Conservation (phyloP, 2,113 vertebrate species). For the Sisor rabdophorus region DNA sequence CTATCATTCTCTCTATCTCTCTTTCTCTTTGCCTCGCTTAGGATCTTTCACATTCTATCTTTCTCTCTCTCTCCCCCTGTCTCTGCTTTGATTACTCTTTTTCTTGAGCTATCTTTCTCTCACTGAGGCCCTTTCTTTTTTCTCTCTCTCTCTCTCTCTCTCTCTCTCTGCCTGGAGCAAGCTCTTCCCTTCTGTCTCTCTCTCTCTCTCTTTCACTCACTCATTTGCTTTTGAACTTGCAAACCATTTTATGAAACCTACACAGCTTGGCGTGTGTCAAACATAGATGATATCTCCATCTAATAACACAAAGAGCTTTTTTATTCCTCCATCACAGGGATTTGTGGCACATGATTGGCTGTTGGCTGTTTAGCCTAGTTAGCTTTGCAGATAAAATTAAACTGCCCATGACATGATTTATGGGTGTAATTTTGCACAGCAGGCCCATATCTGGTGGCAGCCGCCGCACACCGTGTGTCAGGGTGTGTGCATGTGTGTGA, state of each 20-base stretch:
- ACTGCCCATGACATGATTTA: slow-evolving; percentile 66
- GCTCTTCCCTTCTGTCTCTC: background rate
- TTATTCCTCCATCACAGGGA: slow-evolving; percentile 55
- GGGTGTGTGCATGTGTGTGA: slow-evolving; percentile 26
- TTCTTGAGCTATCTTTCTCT: too few relatives aligned
- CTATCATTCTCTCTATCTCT: too few relatives aligned
- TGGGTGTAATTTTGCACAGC: slow-evolving; percentile 61
- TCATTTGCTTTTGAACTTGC: background rate
- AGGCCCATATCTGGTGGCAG: slow-evolving; percentile 58
- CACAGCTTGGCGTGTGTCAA: slow-evolving; percentile 56
- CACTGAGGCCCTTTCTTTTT: too few relatives aligned
- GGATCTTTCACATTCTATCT: too few relatives aligned
- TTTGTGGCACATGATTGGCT: slow-evolving; percentile 63
- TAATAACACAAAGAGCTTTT: slow-evolving; percentile 69
- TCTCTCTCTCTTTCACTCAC: background rate
- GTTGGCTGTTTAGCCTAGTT: slow-evolving; percentile 58
- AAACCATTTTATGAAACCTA: slow-evolving; percentile 51
- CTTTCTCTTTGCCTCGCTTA: too few relatives aligned
- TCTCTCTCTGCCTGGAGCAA: too few relatives aligned
- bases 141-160: background rate
- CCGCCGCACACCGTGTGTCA: slow-evolving; percentile 24
- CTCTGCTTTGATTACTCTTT: too few relatives aligned
- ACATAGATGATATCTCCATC: slow-evolving; percentile 63
- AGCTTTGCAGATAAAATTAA: slow-evolving; percentile 64
- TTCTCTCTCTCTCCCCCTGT: too few relatives aligned